Percentiles rank a stretch among this genome's conserved stretches.
Evolutionary conservation across 2,888 invertebrate species (phyloP).

Genomic region (Masnerella sp.): DNA sequence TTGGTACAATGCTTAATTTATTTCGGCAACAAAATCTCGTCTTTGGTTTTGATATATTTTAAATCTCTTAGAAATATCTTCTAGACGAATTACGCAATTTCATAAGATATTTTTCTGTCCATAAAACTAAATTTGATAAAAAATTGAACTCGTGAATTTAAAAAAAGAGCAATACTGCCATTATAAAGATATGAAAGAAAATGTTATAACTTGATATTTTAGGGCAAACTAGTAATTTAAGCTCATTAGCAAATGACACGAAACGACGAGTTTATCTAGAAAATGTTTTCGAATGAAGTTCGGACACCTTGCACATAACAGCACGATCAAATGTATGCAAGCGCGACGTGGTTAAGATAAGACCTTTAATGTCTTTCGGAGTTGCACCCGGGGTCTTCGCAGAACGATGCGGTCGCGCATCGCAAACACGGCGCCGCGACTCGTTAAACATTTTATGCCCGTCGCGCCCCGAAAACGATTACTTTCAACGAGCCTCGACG

Average conservation of each 20-base stretch:
- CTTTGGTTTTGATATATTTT: no score
- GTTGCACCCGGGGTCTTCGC: constrained; percentile 13
- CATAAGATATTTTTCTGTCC: no score
- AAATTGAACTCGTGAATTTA: no score
- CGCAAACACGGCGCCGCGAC: constrained; percentile 28
- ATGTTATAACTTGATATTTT: no score
- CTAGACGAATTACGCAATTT: no score
- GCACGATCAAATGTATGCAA: constrained; percentile 25
- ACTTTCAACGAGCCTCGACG: constrained; percentile 44
- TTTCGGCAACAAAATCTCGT: background rate
- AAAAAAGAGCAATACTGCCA: no score
- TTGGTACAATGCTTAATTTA: no score
- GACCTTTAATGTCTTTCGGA: constrained; percentile 60
- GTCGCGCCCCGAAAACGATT: constrained; percentile 46
- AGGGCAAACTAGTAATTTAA: no score
- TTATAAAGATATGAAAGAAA: no score
- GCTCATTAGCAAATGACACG: background rate
- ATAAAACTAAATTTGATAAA: no score
- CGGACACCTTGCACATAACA: constrained; percentile 10
- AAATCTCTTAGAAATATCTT: no score
- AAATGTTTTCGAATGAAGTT: background rate
- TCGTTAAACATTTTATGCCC: constrained; percentile 51
- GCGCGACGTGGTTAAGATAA: constrained; percentile 61
- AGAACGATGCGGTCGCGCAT: constrained; percentile 13
- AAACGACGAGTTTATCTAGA: background rate